These are phyloP conservation scores for Hetaerina titia DNA, from an alignment of 2,888 invertebrate species.

Conservation along the genomic window DNA sequence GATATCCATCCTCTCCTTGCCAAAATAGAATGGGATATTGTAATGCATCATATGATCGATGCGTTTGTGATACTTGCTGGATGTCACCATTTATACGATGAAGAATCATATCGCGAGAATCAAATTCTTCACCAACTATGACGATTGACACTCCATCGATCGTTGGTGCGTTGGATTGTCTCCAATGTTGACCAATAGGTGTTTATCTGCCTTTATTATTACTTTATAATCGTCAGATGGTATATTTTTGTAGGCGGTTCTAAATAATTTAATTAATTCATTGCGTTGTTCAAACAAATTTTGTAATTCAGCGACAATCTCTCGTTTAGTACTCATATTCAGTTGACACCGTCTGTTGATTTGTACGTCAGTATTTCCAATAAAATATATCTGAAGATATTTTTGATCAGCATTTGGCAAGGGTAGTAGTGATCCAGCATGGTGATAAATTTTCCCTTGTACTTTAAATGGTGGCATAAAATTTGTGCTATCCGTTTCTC, in stretches of 20 bases:
- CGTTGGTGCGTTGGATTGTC: slow-evolving; percentile 67
- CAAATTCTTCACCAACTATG: slow-evolving; percentile 32
- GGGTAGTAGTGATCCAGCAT: slow-evolving; percentile 70
- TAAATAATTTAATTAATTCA: not conserved
- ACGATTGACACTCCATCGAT: slow-evolving; percentile 35
- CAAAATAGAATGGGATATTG: slow-evolving; percentile 75
- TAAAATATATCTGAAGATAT: slow-evolving; percentile 72
- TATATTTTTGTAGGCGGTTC: slow-evolving; percentile 71
- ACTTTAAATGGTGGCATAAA: slow-evolving; percentile 70
- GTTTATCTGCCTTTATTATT: slow-evolving; percentile 70
- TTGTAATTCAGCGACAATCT: slow-evolving; percentile 69
- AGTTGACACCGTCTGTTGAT: no score
- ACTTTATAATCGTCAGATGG: not conserved
- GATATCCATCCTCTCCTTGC: slow-evolving; percentile 73
- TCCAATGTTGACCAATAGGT: no score
- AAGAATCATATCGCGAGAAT: slow-evolving; percentile 35
- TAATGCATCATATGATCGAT: slow-evolving; percentile 72
- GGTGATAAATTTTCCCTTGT: slow-evolving; percentile 72
- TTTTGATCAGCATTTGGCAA: slow-evolving; percentile 70
- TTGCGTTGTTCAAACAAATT: slow-evolving; percentile 70
- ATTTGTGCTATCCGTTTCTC: slow-evolving; percentile 68
- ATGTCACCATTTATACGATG: slow-evolving; percentile 68
- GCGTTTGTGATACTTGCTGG: slow-evolving; percentile 71
- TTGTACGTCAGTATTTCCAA: slow-evolving; percentile 69
- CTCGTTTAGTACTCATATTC: not conserved